A percentile compares a stretch with the other conserved stretches of the same genome.
These are phyloP conservation scores for Perognathus longimembris DNA, from an alignment of 2,113 vertebrate genomes.

Conservation along the genomic window DNA sequence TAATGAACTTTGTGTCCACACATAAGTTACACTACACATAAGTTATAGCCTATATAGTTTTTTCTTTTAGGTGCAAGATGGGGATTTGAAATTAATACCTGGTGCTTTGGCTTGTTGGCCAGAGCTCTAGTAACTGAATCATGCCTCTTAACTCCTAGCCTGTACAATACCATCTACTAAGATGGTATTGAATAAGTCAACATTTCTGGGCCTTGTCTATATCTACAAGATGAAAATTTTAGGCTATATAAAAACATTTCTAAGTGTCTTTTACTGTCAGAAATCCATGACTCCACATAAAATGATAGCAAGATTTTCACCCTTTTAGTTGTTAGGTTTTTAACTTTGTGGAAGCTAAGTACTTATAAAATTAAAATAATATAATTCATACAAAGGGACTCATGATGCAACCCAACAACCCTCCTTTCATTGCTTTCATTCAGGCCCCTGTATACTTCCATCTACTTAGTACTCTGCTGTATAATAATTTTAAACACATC, in stretches of 20 bases:
- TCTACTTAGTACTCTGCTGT: background rate
- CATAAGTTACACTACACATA: no score
- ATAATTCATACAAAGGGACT: background rate
- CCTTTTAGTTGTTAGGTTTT: background rate
- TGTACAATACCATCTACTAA: no score
- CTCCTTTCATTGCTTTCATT: background rate
- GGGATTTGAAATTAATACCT: no score
- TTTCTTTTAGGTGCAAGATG: no score
- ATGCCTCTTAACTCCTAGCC: no score
- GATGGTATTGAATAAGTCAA: background rate
- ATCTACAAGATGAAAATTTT: background rate
- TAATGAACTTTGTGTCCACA: background rate
- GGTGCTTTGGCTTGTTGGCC: no score
- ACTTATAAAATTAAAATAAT: constrained; percentile 16
- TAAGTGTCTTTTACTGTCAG: background rate
- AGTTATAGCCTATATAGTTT: no score
- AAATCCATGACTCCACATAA: constrained; percentile 23
- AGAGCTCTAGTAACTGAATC: no score
- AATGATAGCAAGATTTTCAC: background rate
- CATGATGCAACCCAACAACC: background rate
- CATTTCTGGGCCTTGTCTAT: background rate
- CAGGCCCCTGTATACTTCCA: background rate
- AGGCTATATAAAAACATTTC: background rate
- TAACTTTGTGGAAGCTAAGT: constrained; percentile 39
- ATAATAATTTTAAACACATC: constrained; percentile 24